Base-by-base conservation (phyloP, 2,797 vertebrate species). In the Gymnocypris eckloni region DNA sequence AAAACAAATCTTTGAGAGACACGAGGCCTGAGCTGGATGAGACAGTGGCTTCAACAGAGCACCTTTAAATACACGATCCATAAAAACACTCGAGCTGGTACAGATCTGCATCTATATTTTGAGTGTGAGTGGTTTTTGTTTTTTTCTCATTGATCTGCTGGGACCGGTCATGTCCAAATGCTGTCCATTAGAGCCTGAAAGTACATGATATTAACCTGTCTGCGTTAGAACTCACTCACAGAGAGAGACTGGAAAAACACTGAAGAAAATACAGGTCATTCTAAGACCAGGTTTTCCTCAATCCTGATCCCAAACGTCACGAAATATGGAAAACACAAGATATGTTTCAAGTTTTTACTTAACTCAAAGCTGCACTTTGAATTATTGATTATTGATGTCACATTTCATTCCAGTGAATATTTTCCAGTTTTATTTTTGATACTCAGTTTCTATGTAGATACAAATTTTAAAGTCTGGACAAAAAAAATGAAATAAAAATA, bases 141-240 rank as follows among this genome's bases (percentile, higher is more conserved):
- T 61, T 56, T n/a, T 76, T 71, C 69, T 80, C 64, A 43, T 71
- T 39, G 86, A 87, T 81, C 90, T 88, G 20, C 73, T 77, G 90
- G 89, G 87, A 89, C 41, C 54, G 33, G 66, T 59, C 77, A 39
- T 86, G 90, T 88, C 86, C 87, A 86, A 87, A 87, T 77, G 89
- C 83, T 75, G 25, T 83, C 67, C 72, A 88, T 82, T 91, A 89
- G 82, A 83, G 86, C 77, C 90, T 85, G 83, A 89, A 87, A 87
- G 87, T 83, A 87, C 45, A 83, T 72, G 75, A 87, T 88, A 90
- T 90, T 90, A 91, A 91, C 88, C 90, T 87, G 86, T 61, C 72
- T 85, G 82, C 43, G 70, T 85, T 61, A 76, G 67, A 64, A 84
- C 61, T 76, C 83, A 85, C 75, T 85, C 81, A 83, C 67, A 78